phyloP scores from a whole-genome alignment of 1,140 invertebrate species.

The Anagrus nilaparvatae region DNA sequence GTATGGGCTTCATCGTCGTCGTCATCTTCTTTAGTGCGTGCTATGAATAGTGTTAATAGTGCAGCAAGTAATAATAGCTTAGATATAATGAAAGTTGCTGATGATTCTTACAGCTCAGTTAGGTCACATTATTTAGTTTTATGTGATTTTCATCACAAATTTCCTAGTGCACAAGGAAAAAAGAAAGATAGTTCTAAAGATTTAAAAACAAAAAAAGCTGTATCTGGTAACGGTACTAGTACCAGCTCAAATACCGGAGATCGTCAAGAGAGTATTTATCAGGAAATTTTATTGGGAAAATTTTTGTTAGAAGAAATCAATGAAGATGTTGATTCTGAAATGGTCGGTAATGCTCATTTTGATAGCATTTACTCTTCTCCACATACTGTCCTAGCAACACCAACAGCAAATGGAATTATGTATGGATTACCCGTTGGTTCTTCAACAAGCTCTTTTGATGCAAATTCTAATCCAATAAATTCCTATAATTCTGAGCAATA shows the following conservation, averaged over 20 bases:
- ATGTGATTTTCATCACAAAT: conserved; percentile 48
- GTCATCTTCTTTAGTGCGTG: conserved; percentile 45
- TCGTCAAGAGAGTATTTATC: conserved; percentile 35
- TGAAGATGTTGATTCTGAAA: conserved; percentile 37
- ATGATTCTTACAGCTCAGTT: conserved; percentile 21
- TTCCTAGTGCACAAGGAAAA: conserved; percentile 16
- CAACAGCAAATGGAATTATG: conserved; percentile 33
- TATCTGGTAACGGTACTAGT: conserved; percentile 41
- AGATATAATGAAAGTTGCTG: conserved; percentile 24
- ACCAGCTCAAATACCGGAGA: conserved; percentile 37
- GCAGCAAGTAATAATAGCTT: conserved; percentile 31
- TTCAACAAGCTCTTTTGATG: conserved; percentile 28
- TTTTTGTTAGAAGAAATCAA: conserved; percentile 39
- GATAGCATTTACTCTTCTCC: conserved; percentile 28
- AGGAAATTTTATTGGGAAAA: conserved; percentile 38
- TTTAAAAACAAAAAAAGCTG: conserved; percentile 34
- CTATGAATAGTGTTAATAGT: conserved; percentile 53
- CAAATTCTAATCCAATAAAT: conserved; percentile 35
- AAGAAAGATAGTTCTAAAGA: conserved; percentile 33
- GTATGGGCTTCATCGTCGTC: conserved; percentile 37
- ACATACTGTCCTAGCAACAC: conserved; percentile 23
- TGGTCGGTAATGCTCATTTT: conserved; percentile 29
- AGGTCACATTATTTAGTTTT: conserved; percentile 44
- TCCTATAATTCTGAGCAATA: conserved; percentile 30
- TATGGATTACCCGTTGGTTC: conserved; percentile 28